Base-by-base conservation (phyloP, 1,140 invertebrate genomes). In the Ephestia elutella region DNA sequence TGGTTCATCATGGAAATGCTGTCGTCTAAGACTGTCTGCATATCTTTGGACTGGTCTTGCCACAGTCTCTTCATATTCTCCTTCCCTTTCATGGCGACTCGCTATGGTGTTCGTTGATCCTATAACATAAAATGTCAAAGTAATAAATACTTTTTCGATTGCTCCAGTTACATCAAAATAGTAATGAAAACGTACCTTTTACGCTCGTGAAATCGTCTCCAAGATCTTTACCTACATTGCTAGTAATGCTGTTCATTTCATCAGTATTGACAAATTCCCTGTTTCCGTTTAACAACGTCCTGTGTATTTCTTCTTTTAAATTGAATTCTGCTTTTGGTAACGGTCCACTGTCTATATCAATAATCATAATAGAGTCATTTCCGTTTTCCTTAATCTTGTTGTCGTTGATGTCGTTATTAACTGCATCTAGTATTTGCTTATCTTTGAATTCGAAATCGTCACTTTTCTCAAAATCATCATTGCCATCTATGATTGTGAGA, bases 21-120 rank as follows among this genome's bases (percentile, higher is more conserved):
- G 83, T 44, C 81, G 78, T 65, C 75, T 79, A 25, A 91, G 67
- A 66, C 90, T 92, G 56, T 91, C 90, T 44, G 90, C 78, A 54
- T 91, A 90, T 63, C 90, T 87, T 65, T 91, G 91, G 15, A 90
- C 90, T 10, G 90, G 90, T 8, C 89, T 75, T 18, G 90, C 88
- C 56, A 92, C 90, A 57, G 91, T 91, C 67, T 92, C 92, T 51
- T 91, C 92, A 68, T 92, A 92, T 68, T 92, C 92, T 57, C 90
- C 89, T 69, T 92, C 92, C 56, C 90, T 89, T 67, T 92, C 91
- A 53, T 89, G 86, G 15, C 78, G 86, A 59, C 85, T 89, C 5
- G 19, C 13, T 25, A 86, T 32, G 7, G 86, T 87, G 54, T 83
- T 86, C 11, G 66, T 71, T 48, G 73, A 68, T 62, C 62, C 72